These are phyloP conservation scores for Synodontis membranacea DNA, from an alignment of 2,113 vertebrate genomes.

Conservation along the genomic window DNA sequence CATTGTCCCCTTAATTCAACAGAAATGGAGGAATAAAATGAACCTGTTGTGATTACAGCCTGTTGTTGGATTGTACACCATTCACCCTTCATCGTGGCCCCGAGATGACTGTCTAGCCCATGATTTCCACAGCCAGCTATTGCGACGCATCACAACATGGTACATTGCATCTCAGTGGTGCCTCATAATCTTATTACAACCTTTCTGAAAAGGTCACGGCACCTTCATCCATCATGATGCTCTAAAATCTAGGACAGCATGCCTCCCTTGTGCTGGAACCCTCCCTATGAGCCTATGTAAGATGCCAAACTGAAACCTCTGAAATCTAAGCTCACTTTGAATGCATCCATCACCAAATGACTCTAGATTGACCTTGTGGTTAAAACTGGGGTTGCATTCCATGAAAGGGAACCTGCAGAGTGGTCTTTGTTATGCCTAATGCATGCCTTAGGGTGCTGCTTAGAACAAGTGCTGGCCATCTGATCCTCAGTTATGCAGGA, in stretches of 20 bases:
- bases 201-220: neutral
- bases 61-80: neutral
- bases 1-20: neutral
- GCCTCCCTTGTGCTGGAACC: neutral
- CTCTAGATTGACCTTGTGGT: neutral
- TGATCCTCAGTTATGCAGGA: neutral
- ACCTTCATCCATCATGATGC: neutral
- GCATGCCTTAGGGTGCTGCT: neutral
- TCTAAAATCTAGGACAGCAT: neutral
- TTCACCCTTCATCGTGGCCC: neutral
- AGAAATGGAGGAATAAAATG: neutral
- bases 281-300: neutral
- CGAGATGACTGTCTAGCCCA: neutral
- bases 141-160: neutral
- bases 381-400: neutral
- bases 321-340: neutral
- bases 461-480: neutral
- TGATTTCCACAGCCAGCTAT: neutral
- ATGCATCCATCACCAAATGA: neutral
- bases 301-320: neutral
- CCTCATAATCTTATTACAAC: neutral
- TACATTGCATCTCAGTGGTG: neutral
- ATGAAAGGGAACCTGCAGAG: neutral
- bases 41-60: neutral
- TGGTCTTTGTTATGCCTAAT: neutral